Conservation (phyloP, 92 coral and sea anemone species). For the Porites cylindrica region DNA sequence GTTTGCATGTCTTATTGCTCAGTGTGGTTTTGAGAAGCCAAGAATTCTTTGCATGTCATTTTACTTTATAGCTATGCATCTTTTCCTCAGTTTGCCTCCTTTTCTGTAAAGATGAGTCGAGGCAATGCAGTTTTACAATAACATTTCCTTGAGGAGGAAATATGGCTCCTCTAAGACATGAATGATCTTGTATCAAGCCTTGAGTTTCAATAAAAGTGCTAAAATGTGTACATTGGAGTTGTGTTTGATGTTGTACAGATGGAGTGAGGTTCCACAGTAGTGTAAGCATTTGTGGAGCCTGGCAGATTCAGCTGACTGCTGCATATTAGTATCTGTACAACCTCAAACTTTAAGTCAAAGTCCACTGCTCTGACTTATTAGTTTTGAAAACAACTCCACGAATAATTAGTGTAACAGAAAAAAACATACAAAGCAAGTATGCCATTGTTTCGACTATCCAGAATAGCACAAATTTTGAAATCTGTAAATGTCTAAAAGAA, state of each 20-base stretch:
- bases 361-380: conserved; percentile 49
- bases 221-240: conserved; percentile 17
- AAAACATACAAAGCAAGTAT: background rate
- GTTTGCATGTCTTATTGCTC: background rate
- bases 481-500: too few species aligned
- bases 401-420: background rate
- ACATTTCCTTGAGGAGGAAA: background rate
- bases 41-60: background rate
- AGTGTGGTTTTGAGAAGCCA: background rate
- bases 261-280: conserved; percentile 74
- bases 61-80: background rate
- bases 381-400: conserved; percentile 37
- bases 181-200: conserved; percentile 15
- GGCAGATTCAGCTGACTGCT: conserved; percentile 21
- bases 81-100: background rate
- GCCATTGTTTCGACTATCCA: too few species aligned
- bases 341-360: conserved; percentile 61
- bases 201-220: conserved; percentile 27
- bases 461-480: too few species aligned
- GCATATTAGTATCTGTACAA: conserved; percentile 42
- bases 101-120: background rate
- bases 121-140: background rate
- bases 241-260: conserved; percentile 94
- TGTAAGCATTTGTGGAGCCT: conserved; percentile 61
- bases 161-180: background rate